Evolutionary conservation across 2,888 invertebrate species (phyloP), one percentile per base, ranked within the genome.

Genomic region (Polietes domitor): DNA sequence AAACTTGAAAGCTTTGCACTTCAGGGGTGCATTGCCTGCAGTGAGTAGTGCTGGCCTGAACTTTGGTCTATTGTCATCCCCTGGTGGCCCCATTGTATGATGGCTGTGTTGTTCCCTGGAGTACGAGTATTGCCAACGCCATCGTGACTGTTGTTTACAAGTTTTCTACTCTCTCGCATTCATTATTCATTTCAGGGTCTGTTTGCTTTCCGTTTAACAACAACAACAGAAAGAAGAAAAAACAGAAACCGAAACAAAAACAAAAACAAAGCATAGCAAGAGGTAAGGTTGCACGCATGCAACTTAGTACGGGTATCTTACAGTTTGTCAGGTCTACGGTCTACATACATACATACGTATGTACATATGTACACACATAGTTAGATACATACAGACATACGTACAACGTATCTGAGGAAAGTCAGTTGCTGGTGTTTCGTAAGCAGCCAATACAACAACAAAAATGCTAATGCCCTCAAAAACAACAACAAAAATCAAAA

Each of bases 401-500:
- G 84, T 47, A n/a, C n/a, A 2, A n/a, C 47, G 41, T 88, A 87
- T 88, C 87, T 87, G 88, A 88, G 78, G 83, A 83, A 85, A 73
- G 73, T 43, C 37, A 58, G 58, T 24, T 58, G 58, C 12, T 83
- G 72, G 53, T 75, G 77, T 83, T 81, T 81, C 82, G 83, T 81
- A 84, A 84, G 84, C 81, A 78, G 65, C 65, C 53, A 21, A 21
- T 53, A 75, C 83, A 80, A 53, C 65, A 68, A 65, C 63, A 83
- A 81, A 84, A 84, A 84, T 84, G 84, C 81, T 84, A 84, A 84
- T 84, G 81, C 84, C 84, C 84, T 84, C 81, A 79, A 84, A 77
- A 78, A 81, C 76, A 76, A 78, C 41, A 58, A 17, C 71, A 80
- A 83, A 81, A 78, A 72, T 43, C 65, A 12, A 82, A 82, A 68